Conservation (phyloP, 92 coral and sea anemone genomes). For the Chrysogorgia sp. region DNA sequence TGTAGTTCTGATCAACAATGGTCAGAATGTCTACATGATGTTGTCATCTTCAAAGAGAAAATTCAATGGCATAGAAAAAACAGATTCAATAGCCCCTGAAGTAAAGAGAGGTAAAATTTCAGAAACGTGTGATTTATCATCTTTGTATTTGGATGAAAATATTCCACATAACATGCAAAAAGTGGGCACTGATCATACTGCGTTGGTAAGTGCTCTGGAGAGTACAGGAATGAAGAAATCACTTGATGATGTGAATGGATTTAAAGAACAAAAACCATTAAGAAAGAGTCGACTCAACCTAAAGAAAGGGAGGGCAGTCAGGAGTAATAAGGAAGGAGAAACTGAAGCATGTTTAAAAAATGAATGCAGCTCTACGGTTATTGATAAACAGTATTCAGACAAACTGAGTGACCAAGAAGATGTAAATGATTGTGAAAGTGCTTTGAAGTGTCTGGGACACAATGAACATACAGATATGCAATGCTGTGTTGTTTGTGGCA, state of each 20-base stretch:
- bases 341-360: not conserved
- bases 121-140: not conserved
- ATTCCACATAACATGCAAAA: conserved; percentile 28
- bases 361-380: not conserved
- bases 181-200: not conserved
- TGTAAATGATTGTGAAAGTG: conserved; percentile 18
- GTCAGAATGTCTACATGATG: not conserved
- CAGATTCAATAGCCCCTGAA: not conserved
- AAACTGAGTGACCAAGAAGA: not conserved
- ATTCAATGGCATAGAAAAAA: not conserved
- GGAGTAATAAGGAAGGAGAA: not conserved
- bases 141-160: conserved; percentile 4
- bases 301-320: conserved; percentile 11
- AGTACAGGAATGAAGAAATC: not conserved
- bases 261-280: not conserved
- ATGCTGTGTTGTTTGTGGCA: conserved; percentile 75
- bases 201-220: not conserved
- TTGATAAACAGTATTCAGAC: not conserved
- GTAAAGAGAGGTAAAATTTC: conserved; percentile 12
- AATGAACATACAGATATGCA: conserved; percentile 5
- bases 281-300: not conserved
- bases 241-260: not conserved
- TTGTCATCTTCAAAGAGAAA: not conserved
- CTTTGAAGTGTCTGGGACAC: not conserved
- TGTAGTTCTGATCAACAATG: no score